Evolutionary conservation across 2,888 invertebrate species (phyloP).

Genomic region (Dinocampus coccinellae): DNA sequence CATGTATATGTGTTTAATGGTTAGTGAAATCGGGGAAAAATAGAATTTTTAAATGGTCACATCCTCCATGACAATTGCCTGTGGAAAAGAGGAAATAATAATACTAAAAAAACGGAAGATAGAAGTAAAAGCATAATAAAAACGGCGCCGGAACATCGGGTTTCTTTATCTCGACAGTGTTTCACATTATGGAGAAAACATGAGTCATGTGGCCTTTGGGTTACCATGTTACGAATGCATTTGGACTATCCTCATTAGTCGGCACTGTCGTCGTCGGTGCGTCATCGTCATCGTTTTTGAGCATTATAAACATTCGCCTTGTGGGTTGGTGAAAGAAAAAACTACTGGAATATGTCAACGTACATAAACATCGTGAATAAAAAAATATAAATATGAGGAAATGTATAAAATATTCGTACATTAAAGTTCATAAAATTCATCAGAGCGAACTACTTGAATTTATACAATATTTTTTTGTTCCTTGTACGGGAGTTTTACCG

Average conservation of each 20-base stretch:
- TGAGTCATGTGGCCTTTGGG: constrained; percentile 10
- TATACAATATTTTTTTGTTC: not conserved
- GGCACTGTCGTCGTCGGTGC: constrained; percentile 27
- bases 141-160: not conserved
- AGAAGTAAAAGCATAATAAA: not conserved
- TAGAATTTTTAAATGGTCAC: constrained; percentile 15
- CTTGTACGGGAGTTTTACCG: not conserved
- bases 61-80: not conserved
- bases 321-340: not conserved
- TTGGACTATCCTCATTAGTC: not conserved
- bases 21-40: not conserved
- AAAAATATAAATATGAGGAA: not conserved
- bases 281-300: constrained; percentile 24
- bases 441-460: not conserved
- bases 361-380: not conserved
- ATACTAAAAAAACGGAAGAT: not conserved
- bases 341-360: not conserved
- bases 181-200: not conserved
- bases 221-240: not conserved
- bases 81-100: not conserved
- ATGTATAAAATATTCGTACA: not conserved
- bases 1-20: not conserved
- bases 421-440: not conserved
- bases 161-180: constrained; percentile 15
- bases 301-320: constrained; percentile 32